These are phyloP conservation scores for Caenorhabditis imperialis DNA, from an alignment of 2,888 invertebrate species.

Conservation along the genomic window DNA sequence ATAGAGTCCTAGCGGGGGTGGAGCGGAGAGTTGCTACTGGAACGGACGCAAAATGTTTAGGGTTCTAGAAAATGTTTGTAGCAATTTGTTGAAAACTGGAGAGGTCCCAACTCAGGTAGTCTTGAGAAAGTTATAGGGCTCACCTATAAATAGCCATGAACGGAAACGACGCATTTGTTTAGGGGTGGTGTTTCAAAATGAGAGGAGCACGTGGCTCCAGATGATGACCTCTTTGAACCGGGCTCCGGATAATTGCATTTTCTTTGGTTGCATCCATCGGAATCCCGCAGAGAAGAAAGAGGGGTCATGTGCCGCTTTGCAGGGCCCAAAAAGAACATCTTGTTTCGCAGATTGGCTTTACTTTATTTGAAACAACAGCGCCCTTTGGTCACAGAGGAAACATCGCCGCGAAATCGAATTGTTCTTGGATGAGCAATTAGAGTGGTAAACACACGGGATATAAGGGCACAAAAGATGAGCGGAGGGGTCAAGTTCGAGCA, in stretches of 20 bases:
- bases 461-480: constrained; percentile 2
- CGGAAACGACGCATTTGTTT: no score
- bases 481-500: constrained; percentile 9
- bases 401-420: constrained; percentile 15
- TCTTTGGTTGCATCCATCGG: constrained; percentile 39
- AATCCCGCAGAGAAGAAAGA: no score
- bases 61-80: no score
- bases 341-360: not conserved
- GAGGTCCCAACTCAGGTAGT: no score
- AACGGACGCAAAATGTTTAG: no score
- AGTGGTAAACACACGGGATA: constrained; percentile 25
- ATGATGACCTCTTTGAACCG: constrained; percentile 36
- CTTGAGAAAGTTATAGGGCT: no score
- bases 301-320: no score
- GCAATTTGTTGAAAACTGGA: no score
- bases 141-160: no score
- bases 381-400: not conserved
- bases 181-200: constrained; percentile 9
- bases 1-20: not conserved
- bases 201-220: constrained; percentile 17
- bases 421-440: constrained; percentile 35
- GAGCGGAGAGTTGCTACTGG: no score
- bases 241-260: constrained; percentile 47
- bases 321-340: not conserved
- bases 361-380: not conserved